A percentile compares a stretch with the other conserved stretches of the same genome.
Evolutionary conservation across 2,797 vertebrate genomes (phyloP).

Genomic region (Huso huso): DNA sequence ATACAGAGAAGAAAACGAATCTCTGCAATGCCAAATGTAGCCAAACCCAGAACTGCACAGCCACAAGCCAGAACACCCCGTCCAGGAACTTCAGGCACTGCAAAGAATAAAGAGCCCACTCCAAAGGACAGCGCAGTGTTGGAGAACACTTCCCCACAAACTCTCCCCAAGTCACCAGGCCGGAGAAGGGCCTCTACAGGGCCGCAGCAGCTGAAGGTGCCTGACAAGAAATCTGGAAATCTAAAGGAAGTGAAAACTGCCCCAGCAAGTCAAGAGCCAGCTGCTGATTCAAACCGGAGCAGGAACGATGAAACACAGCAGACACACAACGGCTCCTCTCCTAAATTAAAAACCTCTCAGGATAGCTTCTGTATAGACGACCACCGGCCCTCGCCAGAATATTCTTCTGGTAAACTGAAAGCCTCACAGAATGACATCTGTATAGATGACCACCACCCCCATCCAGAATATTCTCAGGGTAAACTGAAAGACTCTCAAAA

Average conservation of each 20-base stretch:
- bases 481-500: conserved; percentile 43
- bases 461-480: neutral
- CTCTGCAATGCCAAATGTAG: conserved; percentile 57
- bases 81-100: conserved; percentile 25
- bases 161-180: conserved; percentile 40
- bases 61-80: conserved; percentile 34
- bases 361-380: no score
- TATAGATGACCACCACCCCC: conserved; percentile 17
- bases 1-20: conserved; percentile 79
- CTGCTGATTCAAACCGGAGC: neutral
- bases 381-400: no score
- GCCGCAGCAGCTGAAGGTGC: conserved; percentile 31
- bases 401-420: conserved; percentile 22
- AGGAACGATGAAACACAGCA: neutral
- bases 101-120: conserved; percentile 21
- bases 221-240: conserved; percentile 41
- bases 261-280: conserved; percentile 6
- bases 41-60: conserved; percentile 64
- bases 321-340: conserved; percentile 32
- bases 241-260: conserved; percentile 1
- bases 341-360: no score
- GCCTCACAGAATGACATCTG: conserved; percentile 31
- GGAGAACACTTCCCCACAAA: conserved; percentile 28
- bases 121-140: conserved; percentile 29
- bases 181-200: conserved; percentile 34